Conservation (phyloP, 1,140 invertebrate species). For the Brachionus rotundiformis region DNA sequence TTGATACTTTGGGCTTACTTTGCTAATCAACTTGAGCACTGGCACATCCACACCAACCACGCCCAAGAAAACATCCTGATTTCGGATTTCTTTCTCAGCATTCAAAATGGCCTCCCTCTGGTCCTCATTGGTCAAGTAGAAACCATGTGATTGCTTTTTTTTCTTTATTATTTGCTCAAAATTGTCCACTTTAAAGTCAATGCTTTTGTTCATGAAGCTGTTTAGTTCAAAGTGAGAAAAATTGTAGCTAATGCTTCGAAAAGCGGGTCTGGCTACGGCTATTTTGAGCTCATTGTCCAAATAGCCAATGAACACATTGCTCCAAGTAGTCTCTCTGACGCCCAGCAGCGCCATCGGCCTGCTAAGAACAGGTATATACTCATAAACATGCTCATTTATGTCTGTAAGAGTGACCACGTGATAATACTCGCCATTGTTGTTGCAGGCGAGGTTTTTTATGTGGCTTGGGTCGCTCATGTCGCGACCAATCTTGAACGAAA, state of each 20-base stretch:
- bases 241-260: not conserved
- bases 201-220: constrained; percentile 24
- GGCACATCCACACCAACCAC: constrained; percentile 51
- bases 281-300: constrained; percentile 51
- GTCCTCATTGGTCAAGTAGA: not conserved
- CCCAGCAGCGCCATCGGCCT: constrained; percentile 36
- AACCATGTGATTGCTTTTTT: constrained; percentile 21
- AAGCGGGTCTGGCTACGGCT: constrained; percentile 40
- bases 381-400: constrained; percentile 50
- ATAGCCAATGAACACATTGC: constrained; percentile 51
- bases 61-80: constrained; percentile 32
- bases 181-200: constrained; percentile 24
- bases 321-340: constrained; percentile 48
- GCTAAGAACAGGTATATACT: constrained; percentile 50
- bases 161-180: constrained; percentile 42
- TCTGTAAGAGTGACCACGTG: constrained; percentile 38
- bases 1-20: constrained; percentile 47
- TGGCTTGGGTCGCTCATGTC: constrained; percentile 77
- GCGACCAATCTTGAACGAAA: constrained; percentile 93
- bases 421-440: constrained; percentile 50
- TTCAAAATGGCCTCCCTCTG: not conserved
- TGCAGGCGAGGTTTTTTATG: constrained; percentile 65
- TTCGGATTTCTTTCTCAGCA: not conserved
- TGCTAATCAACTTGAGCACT: constrained; percentile 15
- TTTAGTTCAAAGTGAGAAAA: not conserved